Conservation (phyloP, 1,140 invertebrate species). For the Philotrypesis tridentata region DNA sequence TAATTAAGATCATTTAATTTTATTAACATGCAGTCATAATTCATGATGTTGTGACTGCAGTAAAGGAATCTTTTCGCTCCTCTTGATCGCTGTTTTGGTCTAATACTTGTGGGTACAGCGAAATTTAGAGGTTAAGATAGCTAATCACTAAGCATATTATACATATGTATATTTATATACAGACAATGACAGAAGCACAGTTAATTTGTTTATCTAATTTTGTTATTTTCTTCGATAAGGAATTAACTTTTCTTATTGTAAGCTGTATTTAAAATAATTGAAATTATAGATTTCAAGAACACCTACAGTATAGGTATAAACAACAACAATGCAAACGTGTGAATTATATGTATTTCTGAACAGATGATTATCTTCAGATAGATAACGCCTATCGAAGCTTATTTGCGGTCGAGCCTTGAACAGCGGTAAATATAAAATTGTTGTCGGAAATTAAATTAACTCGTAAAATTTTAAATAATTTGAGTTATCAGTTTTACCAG, state of each 20-base stretch:
- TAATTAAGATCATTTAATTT: neutral
- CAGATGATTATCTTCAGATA: neutral
- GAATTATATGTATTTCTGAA: no score
- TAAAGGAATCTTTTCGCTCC: neutral
- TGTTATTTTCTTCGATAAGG: no score
- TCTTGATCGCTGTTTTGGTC: neutral
- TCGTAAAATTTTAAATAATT: no score
- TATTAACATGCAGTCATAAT: conserved; percentile 48
- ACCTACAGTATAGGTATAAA: neutral
- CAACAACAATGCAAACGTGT: conserved; percentile 19
- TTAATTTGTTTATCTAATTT: no score
- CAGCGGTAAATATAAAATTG: no score
- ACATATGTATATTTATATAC: no score
- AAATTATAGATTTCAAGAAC: neutral
- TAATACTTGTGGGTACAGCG: neutral
- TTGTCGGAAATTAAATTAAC: no score
- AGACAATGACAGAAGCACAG: no score
- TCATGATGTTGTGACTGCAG: conserved; percentile 33
- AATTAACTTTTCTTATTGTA: no score
- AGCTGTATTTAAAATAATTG: no score
- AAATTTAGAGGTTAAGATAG: conserved; percentile 27
- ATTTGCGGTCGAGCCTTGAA: no score
- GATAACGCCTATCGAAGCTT: neutral
- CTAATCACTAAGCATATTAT: neutral
- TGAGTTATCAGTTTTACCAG: no score